Evolutionary conservation across 2,797 vertebrate genomes (phyloP).

Genomic region (Mallotus villosus): DNA sequence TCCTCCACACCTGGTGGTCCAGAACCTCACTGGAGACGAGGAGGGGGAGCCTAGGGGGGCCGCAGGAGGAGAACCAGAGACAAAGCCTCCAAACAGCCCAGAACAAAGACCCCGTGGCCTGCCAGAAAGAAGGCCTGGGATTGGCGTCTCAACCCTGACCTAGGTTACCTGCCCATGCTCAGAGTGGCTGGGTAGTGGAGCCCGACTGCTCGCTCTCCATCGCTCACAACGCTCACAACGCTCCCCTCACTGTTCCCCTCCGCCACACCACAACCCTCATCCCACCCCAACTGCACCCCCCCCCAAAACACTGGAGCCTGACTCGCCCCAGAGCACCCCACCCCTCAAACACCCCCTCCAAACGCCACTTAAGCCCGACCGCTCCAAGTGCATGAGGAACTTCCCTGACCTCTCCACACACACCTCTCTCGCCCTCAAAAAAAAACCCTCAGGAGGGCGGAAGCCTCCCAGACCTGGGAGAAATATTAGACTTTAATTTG

Average conservation of each 20-base stretch:
- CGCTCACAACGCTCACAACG: slow-evolving; percentile 16
- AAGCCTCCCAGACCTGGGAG: slow-evolving; percentile 41
- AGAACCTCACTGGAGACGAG: slow-evolving; percentile 30
- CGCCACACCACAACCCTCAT: too few species aligned
- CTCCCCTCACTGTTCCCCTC: neutral
- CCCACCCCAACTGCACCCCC: neutral
- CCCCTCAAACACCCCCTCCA: slow-evolving; percentile 23
- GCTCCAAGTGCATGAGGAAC: neutral
- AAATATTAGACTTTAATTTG: slow-evolving; percentile 59
- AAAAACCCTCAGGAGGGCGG: slow-evolving; percentile 17
- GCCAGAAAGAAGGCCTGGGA: slow-evolving; percentile 20
- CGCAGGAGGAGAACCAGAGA: slow-evolving; percentile 36
- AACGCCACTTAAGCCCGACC: too few species aligned
- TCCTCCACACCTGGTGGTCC: slow-evolving; percentile 52
- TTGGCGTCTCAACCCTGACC: neutral
- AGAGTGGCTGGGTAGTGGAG: slow-evolving; percentile 43
- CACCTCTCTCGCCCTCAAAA: slow-evolving; percentile 13
- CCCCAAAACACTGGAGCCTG: neutral
- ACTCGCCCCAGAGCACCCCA: too few species aligned
- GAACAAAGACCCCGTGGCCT: slow-evolving; percentile 38
- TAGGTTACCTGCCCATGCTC: slow-evolving; percentile 16
- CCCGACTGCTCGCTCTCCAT: slow-evolving; percentile 34
- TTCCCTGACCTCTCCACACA: neutral
- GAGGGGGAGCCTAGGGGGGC: slow-evolving; percentile 33
- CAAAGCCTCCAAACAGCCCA: slow-evolving; percentile 56